phyloP scores from a whole-genome alignment of 2,797 vertebrate genomes.

The Salmo trutta region DNA sequence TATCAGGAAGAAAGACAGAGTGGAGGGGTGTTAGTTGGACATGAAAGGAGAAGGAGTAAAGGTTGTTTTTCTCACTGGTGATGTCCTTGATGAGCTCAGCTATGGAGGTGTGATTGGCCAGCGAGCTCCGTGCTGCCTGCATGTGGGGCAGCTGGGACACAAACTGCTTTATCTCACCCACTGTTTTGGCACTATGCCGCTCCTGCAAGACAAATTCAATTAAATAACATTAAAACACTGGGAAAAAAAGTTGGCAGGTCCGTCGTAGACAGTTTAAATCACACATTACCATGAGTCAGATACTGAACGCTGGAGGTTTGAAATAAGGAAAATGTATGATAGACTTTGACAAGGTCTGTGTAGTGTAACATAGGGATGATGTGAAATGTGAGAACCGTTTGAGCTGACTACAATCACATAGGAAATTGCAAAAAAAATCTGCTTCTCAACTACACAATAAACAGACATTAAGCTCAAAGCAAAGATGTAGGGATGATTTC shows the following conservation, averaged over 20 bases:
- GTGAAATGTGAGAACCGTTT: neutral
- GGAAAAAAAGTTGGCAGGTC: neutral
- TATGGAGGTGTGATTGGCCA: constrained; percentile 98
- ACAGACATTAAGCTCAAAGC: neutral
- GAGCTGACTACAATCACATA: neutral
- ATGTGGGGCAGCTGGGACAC: constrained; percentile 98
- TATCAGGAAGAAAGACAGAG: neutral
- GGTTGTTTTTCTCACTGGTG: constrained; percentile 80
- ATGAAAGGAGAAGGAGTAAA: neutral
- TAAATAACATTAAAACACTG: constrained; percentile 12
- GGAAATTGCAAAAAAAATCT: neutral
- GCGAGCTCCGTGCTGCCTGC: constrained; percentile 92
- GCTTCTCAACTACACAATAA: neutral
- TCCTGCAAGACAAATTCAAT: constrained; percentile 75
- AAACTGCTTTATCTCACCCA: constrained; percentile 98
- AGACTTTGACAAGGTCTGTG: neutral
- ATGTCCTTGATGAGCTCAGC: constrained; percentile 97
- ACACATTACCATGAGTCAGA: neutral
- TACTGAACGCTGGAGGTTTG: neutral
- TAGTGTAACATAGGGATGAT: neutral
- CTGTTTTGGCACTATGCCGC: constrained; percentile 94
- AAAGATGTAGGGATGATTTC: neutral
- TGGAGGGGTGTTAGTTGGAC: neutral
- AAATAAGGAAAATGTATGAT: neutral
- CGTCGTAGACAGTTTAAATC: neutral